Evolutionary conservation across 2,113 vertebrate genomes (phyloP).

Genomic region (human): DNA sequence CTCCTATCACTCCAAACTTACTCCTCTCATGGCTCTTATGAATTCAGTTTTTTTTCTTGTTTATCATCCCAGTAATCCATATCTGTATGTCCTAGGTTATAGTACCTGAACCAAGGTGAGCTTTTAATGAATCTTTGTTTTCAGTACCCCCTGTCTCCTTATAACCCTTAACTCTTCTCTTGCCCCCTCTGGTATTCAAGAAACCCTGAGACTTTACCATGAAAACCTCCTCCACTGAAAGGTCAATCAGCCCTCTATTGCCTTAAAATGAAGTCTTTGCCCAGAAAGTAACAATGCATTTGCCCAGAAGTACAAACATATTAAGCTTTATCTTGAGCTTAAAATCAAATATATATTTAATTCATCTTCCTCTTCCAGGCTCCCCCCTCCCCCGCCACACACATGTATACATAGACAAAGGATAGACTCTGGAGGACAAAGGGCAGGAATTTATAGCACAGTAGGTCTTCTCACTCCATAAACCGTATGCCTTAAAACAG

Average conservation of each 20-base stretch:
- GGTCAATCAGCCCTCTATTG: neutral
- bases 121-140: neutral
- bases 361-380: no score
- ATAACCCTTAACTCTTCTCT: neutral
- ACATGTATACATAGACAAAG: neutral
- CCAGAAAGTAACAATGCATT: neutral
- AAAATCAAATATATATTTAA: neutral
- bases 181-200: neutral
- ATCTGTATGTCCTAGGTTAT: neutral
- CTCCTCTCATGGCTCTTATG: neutral
- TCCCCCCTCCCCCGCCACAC: no score
- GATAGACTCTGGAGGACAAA: neutral
- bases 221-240: neutral
- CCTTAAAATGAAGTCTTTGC: slow-evolving; percentile 21
- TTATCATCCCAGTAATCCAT: neutral
- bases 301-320: neutral
- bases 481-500: neutral
- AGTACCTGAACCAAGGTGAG: neutral
- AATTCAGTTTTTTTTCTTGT: neutral
- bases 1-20: neutral
- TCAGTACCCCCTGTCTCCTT: neutral
- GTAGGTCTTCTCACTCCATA: neutral
- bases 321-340: neutral
- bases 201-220: neutral
- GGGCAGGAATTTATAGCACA: neutral